Conservation (phyloP, 1,140 invertebrate genomes). For the Andricus grossulariae region DNA sequence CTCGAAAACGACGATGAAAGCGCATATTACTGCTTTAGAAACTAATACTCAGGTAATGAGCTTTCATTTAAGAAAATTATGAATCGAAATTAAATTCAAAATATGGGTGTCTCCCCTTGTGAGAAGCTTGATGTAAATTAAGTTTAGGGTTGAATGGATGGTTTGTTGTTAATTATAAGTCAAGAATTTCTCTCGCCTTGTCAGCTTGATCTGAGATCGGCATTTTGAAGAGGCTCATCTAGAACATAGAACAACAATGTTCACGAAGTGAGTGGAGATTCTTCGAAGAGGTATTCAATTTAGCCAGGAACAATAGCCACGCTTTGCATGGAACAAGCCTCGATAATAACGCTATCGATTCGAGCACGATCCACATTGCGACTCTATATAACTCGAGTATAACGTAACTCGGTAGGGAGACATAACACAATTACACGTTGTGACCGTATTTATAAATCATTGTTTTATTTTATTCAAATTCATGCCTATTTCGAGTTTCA, state of each 20-base stretch:
- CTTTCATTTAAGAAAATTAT: too few species aligned
- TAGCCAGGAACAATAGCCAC: slow-evolving; percentile 46
- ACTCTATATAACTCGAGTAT: slow-evolving; percentile 30
- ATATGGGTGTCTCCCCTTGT: too few species aligned
- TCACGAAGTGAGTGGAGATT: slow-evolving; percentile 1
- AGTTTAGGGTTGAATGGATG: neutral
- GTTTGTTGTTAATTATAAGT: neutral
- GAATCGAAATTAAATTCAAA: too few species aligned
- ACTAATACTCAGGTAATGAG: too few species aligned
- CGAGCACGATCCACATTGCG: slow-evolving; percentile 38
- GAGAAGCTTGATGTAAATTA: neutral
- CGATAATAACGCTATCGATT: slow-evolving; percentile 58
- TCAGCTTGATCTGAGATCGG: slow-evolving; percentile 5
- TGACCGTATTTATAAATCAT: slow-evolving; percentile 8
- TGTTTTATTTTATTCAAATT: neutral
- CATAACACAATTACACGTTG: neutral
- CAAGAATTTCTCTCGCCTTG: slow-evolving; percentile 7
- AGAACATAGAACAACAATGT: slow-evolving; percentile 16
- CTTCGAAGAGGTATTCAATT: slow-evolving; percentile 44
- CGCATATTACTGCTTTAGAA: too few species aligned
- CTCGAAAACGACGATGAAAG: too few species aligned
- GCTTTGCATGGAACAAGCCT: slow-evolving; percentile 29
- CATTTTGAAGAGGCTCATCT: slow-evolving; percentile 15
- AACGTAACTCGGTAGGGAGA: slow-evolving; percentile 2
- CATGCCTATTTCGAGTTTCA: neutral